These are phyloP conservation scores for Rhynchopsitta pachyrhyncha DNA, from an alignment of 2,113 vertebrate genomes.

Conservation along the genomic window DNA sequence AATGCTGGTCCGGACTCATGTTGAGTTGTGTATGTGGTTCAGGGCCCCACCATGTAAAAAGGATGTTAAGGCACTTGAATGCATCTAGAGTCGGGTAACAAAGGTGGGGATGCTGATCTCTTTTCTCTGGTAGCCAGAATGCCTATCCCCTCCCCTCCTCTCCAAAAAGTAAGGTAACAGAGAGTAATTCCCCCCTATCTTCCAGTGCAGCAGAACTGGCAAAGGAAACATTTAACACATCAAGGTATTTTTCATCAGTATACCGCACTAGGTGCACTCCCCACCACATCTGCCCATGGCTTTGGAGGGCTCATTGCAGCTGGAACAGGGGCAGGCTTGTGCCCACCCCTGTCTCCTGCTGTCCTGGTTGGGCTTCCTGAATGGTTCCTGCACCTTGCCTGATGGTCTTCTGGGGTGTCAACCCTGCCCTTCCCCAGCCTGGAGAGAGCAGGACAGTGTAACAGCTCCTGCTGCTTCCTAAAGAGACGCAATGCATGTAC, in stretches of 20 bases:
- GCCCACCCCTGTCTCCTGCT: neutral
- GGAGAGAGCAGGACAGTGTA: neutral
- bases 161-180: neutral
- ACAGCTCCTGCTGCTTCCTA: neutral
- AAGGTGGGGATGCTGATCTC: neutral
- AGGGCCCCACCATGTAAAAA: neutral
- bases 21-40: neutral
- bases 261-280: neutral
- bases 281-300: no score
- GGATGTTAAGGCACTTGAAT: neutral
- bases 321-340: neutral
- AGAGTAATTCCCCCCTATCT: neutral
- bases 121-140: neutral
- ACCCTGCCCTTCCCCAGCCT: neutral
- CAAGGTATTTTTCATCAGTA: neutral
- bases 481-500: neutral
- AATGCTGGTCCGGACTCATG: rapidly evolving
- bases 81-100: neutral
- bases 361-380: neutral
- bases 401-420: neutral
- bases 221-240: neutral
- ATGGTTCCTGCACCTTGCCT: neutral
- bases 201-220: neutral
- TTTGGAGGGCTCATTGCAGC: neutral
- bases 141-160: neutral